phyloP scores from a whole-genome alignment of 2,888 invertebrate species.

The Tetragonula carbonaria region DNA sequence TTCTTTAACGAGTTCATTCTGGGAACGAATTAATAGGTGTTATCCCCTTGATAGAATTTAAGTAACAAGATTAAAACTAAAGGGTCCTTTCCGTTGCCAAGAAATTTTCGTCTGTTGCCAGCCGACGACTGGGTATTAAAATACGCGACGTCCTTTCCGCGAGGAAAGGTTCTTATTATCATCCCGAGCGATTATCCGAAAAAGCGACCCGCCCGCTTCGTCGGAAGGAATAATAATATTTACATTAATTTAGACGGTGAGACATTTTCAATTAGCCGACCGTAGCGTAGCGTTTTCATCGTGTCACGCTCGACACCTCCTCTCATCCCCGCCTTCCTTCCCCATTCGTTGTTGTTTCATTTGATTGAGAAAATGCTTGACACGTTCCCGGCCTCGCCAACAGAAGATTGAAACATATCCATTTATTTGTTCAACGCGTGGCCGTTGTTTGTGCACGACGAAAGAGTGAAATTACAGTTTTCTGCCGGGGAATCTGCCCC shows the following conservation, averaged over 20 bases:
- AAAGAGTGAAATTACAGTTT: not conserved
- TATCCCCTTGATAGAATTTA: slow-evolving; percentile 73
- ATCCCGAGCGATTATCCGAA: slow-evolving; percentile 62
- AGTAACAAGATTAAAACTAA: slow-evolving; percentile 74
- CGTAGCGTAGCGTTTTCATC: slow-evolving; percentile 31
- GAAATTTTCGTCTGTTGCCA: slow-evolving; percentile 65
- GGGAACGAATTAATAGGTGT: slow-evolving; percentile 73
- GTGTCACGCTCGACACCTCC: not conserved
- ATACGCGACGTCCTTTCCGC: slow-evolving; percentile 25
- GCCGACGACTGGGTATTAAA: slow-evolving; percentile 61
- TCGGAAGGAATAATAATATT: slow-evolving; percentile 60
- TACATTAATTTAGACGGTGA: slow-evolving; percentile 57
- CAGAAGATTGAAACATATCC: slow-evolving; percentile 13
- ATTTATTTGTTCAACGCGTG: not conserved
- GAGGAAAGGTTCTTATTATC: slow-evolving; percentile 56
- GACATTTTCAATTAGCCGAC: slow-evolving; percentile 56
- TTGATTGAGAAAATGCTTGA: slow-evolving; percentile 19
- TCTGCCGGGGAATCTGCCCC: not conserved
- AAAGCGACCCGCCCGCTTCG: slow-evolving; percentile 51
- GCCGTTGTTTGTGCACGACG: not conserved
- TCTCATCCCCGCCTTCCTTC: not conserved
- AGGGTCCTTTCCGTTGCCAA: slow-evolving; percentile 50
- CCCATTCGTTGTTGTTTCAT: slow-evolving; percentile 26
- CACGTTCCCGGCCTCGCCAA: not conserved
- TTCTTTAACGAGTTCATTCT: slow-evolving; percentile 73